phyloP scores from a whole-genome alignment of 2,113 vertebrate genomes.

The Lepisosteus osseus region DNA sequence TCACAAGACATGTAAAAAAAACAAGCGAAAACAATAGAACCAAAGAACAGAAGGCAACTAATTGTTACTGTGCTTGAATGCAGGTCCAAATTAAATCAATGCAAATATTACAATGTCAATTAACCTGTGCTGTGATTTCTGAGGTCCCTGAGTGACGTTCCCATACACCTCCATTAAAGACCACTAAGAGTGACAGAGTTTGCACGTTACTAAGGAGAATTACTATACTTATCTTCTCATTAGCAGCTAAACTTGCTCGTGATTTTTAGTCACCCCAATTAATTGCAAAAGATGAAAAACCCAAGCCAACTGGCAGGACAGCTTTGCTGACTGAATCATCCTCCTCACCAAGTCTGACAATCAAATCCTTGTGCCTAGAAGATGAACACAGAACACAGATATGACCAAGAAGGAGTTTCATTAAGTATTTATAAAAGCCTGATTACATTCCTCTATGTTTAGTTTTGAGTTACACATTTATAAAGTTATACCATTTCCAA shows the following conservation, averaged over 20 bases:
- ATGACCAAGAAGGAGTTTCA: no score
- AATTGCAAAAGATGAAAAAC: conserved; percentile 32
- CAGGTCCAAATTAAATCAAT: conserved; percentile 62
- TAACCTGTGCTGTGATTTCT: conserved; percentile 38
- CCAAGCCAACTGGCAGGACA: conserved; percentile 12
- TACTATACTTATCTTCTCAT: conserved; percentile 66
- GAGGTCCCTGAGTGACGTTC: conserved; percentile 39
- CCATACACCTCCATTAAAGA: conserved; percentile 43
- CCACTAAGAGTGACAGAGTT: conserved; percentile 55
- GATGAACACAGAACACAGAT: no score
- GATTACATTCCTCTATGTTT: no score
- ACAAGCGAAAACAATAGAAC: no score
- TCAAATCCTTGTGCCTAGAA: not conserved
- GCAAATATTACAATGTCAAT: conserved; percentile 52
- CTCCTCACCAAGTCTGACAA: not conserved
- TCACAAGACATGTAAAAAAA: no score
- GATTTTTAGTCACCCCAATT: conserved; percentile 64
- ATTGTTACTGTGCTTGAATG: conserved; percentile 34
- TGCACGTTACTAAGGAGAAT: conserved; percentile 50
- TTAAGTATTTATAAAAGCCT: no score
- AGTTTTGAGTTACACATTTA: no score
- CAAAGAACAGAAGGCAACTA: no score
- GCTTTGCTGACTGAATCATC: not conserved
- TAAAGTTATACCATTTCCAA: no score
- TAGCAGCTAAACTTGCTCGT: conserved; percentile 65